Conservation (phyloP, 1,140 invertebrate genomes). For the Geopemphigus sp. region DNA sequence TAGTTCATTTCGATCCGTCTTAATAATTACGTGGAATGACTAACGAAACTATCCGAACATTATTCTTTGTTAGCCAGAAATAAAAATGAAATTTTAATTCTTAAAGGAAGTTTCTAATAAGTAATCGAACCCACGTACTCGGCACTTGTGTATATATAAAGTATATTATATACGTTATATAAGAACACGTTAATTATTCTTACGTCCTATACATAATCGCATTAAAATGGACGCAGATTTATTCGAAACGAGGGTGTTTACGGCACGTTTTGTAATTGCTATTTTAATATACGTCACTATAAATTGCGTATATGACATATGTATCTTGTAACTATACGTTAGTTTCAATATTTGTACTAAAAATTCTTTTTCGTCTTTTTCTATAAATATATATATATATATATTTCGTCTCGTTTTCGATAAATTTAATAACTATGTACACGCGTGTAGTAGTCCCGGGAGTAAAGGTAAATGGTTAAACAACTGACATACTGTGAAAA, state of each 20-base stretch:
- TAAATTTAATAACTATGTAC: neutral
- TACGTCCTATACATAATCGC: too few species aligned
- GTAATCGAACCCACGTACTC: too few species aligned
- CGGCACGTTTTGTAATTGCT: neutral
- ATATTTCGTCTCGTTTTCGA: neutral
- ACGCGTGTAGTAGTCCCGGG: neutral
- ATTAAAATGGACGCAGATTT: too few species aligned
- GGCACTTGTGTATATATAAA: too few species aligned
- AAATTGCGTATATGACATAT: neutral
- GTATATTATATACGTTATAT: too few species aligned
- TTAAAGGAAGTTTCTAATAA: too few species aligned
- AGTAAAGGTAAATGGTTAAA: slow-evolving; percentile 8
- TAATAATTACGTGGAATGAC: too few species aligned
- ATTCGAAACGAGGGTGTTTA: neutral
- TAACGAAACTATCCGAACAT: too few species aligned
- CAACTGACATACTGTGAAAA: slow-evolving; percentile 4
- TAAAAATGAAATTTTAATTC: too few species aligned
- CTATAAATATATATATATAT: neutral
- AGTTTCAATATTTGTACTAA: neutral
- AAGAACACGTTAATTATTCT: too few species aligned
- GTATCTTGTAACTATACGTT: neutral
- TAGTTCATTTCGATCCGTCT: too few species aligned
- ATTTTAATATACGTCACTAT: neutral
- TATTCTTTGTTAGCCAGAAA: too few species aligned
- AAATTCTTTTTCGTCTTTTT: neutral